phyloP scores from a whole-genome alignment of 2,113 vertebrate species.

The Piprites chloris region DNA sequence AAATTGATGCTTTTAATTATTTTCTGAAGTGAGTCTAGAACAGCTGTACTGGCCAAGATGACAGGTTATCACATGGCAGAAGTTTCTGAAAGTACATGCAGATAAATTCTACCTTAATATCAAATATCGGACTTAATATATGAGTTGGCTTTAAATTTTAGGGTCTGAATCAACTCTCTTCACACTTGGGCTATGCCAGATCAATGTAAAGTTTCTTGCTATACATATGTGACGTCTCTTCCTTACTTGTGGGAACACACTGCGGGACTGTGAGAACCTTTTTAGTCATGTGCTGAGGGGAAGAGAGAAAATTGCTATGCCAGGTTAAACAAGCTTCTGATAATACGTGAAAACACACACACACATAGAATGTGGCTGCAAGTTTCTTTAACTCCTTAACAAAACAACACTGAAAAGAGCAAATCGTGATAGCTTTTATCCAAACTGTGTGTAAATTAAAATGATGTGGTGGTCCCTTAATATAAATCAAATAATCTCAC shows the following conservation, averaged over 20 bases:
- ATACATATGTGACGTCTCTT: not conserved
- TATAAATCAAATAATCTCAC: not conserved
- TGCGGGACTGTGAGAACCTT: not conserved
- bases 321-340: not conserved
- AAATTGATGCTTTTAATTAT: not conserved
- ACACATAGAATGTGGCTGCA: rapidly evolving
- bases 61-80: not conserved
- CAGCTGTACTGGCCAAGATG: not conserved
- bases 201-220: not conserved
- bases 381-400: not conserved
- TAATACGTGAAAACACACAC: not conserved
- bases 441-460: not conserved
- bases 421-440: not conserved
- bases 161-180: not conserved
- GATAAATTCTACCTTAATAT: not conserved
- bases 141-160: not conserved
- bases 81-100: not conserved
- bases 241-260: not conserved
- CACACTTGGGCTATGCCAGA: rapidly evolving
- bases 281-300: not conserved
- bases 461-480: not conserved
- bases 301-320: not conserved
- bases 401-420: not conserved
- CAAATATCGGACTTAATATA: not conserved
- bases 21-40: not conserved